These are phyloP conservation scores for Archocentrus centrarchus DNA, from an alignment of 2,113 vertebrate species.

Conservation along the genomic window DNA sequence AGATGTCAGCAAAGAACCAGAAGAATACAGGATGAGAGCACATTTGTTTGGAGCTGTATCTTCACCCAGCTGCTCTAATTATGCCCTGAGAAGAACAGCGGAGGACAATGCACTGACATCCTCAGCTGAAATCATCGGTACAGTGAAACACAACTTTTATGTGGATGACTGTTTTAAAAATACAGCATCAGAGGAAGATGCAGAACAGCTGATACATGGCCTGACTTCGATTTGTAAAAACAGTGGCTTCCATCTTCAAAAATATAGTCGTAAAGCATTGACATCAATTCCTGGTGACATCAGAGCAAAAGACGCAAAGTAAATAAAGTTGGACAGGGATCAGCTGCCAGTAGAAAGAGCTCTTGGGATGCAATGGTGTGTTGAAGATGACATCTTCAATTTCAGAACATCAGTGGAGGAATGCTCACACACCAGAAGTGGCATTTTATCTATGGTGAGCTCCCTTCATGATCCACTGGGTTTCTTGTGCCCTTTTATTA, in stretches of 20 bases:
- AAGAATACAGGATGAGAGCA: too few species aligned
- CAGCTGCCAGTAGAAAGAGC: neutral
- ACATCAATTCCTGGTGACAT: neutral
- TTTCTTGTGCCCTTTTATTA: neutral
- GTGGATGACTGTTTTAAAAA: too few species aligned
- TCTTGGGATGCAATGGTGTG: neutral
- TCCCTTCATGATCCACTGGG: slow-evolving; percentile 10
- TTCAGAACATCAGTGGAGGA: neutral
- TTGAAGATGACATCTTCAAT: neutral
- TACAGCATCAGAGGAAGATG: too few species aligned
- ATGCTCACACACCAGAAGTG: neutral
- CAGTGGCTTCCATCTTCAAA: neutral
- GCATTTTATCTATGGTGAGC: neutral
- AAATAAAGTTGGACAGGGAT: neutral
- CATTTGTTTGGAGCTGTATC: too few species aligned
- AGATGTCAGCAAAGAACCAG: too few species aligned
- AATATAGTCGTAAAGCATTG: neutral
- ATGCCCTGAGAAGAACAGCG: too few species aligned
- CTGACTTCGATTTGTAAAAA: neutral
- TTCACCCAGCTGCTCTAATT: too few species aligned
- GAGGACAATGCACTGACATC: too few species aligned
- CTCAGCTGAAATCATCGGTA: too few species aligned
- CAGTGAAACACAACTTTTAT: too few species aligned
- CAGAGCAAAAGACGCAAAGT: neutral
- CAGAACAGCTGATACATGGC: neutral